Conservation (phyloP, 2,888 invertebrate species). For the Drosophila nigritarsus region DNA sequence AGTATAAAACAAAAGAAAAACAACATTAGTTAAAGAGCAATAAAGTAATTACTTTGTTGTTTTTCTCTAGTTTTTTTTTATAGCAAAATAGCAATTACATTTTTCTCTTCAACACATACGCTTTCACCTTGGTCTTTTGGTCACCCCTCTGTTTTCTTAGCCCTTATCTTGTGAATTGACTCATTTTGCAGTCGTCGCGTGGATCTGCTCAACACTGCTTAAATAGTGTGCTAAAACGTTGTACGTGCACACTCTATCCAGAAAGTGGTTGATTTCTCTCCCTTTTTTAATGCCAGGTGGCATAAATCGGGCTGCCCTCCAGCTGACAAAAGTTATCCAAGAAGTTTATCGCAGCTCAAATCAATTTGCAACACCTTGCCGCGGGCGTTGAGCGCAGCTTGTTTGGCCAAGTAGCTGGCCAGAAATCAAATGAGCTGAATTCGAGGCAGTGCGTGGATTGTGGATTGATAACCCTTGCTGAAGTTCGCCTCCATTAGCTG, state of each 20-base stretch:
- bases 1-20: neutral
- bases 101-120: neutral
- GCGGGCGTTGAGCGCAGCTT: too few species aligned
- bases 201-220: constrained; percentile 40
- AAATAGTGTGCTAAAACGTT: constrained; percentile 75
- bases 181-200: constrained; percentile 57
- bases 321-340: constrained; percentile 24
- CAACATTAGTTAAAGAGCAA: neutral
- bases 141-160: neutral
- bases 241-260: constrained; percentile 45
- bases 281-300: constrained; percentile 61
- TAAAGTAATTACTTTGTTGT: neutral
- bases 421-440: constrained; percentile 45
- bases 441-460: constrained; percentile 4
- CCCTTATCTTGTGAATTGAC: constrained; percentile 55
- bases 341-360: constrained; percentile 65
- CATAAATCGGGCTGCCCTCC: constrained; percentile 26
- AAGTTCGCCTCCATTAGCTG: constrained; percentile 41
- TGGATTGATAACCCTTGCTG: constrained; percentile 35
- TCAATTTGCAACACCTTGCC: constrained; percentile 66
- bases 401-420: constrained; percentile 26
- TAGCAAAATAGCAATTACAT: neutral
- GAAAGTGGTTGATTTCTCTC: constrained; percentile 10
- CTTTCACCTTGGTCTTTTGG: neutral
- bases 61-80: neutral